Evolutionary conservation across 2,888 invertebrate species (phyloP), one percentile per base, ranked within the genome.

Genomic region (Habrosyne pyritoides): DNA sequence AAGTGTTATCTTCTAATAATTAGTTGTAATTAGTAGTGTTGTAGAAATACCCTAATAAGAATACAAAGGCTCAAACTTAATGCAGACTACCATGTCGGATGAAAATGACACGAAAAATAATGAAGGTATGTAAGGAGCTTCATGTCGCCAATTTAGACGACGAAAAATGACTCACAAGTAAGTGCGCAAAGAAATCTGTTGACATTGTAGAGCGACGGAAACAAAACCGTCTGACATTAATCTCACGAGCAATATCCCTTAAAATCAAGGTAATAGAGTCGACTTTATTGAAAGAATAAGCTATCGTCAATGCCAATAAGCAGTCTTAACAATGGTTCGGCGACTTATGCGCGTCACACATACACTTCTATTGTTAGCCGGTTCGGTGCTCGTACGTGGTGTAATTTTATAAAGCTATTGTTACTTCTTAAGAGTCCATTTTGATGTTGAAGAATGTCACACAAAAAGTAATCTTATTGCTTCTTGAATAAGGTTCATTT

Each of bases 361-460:
- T 56, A 49, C 60, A 60, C 61, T 64, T 69, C 70, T 66, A 67
- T 59, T 59, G 61, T 47, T 33, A 51, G 48, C 57, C 49, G 58
- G 59, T 61, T 42, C 42, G 42, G 18, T 18, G 42, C 42, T 42
- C 18, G 63, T 60, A 63, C 69, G 63, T 70, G 67, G 54, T 63
- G 63, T 70, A 63, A 42, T 69, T 68, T 69, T 67, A 64, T 67
- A 64, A 63, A 58, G 60, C 65, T 63, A 71, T 69, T 72, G 63
- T 59, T 53, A n/a, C n/a, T n/a, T n/a, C n/a, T n/a, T n/a, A n/a
- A n/a, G n/a, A n/a, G n/a, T n/a, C n/a, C n/a, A n/a, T n/a, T n/a
- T n/a, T n/a, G n/a, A n/a, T n/a, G n/a, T n/a, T n/a, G n/a, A n/a
- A n/a, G n/a, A n/a, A n/a, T n/a, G n/a, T n/a, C n/a, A n/a, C n/a